Conservation (phyloP, 2,888 invertebrate species). For the Drosophila demipolita region DNA sequence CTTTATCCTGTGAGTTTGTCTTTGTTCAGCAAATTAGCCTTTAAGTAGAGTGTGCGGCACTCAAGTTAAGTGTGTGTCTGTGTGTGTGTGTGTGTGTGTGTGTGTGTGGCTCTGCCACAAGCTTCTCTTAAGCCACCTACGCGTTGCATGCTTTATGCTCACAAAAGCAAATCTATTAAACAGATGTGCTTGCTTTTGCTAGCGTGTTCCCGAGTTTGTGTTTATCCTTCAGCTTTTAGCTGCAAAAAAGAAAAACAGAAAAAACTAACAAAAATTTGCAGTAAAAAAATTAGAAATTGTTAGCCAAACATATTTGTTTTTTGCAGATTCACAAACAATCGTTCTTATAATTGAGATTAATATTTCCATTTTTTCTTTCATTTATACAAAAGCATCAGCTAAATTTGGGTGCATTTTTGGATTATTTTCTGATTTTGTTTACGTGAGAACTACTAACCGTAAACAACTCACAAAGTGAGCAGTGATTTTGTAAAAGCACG, state of each 20-base stretch:
- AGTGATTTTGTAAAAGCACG: background rate
- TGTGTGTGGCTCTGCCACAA: background rate
- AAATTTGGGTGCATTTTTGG: background rate
- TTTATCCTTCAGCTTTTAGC: slow-evolving; percentile 6
- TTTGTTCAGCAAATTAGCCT: slow-evolving; percentile 47
- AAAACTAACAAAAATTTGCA: background rate
- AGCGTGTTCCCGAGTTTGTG: background rate
- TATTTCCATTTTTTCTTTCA: background rate
- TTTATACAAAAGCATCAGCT: background rate
- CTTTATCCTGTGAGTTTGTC: slow-evolving; percentile 20
- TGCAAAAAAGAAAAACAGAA: background rate
- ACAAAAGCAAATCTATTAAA: slow-evolving; percentile 17
- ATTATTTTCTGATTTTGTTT: background rate
- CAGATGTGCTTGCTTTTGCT: background rate
- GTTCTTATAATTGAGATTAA: slow-evolving; percentile 14
- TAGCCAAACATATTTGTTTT: slow-evolving; percentile 6
- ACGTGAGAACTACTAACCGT: background rate
- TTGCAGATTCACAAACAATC: background rate
- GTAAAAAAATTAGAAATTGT: background rate
- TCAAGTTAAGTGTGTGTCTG: slow-evolving; percentile 12
- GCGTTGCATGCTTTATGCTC: slow-evolving; percentile 14
- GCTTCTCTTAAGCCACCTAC: slow-evolving; percentile 20
- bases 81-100: no score
- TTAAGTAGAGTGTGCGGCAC: slow-evolving; percentile 19
- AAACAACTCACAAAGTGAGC: slow-evolving; percentile 18